Evolutionary conservation across 2,797 vertebrate genomes (phyloP).

Genomic region (Furcifer pardalis): DNA sequence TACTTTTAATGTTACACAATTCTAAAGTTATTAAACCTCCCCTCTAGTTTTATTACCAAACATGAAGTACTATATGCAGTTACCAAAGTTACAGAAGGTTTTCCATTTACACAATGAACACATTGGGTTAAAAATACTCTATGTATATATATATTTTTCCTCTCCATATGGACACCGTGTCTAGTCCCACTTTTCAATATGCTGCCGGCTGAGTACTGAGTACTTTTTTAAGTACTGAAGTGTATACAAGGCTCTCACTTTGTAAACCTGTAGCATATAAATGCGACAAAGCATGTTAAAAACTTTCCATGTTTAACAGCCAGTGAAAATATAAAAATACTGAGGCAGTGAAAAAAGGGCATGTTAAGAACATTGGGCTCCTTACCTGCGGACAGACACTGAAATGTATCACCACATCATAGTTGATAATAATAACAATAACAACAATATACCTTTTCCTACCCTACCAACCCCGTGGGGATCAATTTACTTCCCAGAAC

Average conservation of each 20-base stretch:
- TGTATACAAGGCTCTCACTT: conserved; percentile 99
- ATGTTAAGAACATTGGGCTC: conserved; percentile 82
- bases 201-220: conserved; percentile 96
- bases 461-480: conserved; percentile 52
- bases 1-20: conserved; percentile 82
- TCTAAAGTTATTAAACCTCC: conserved; percentile 78
- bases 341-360: conserved; percentile 82
- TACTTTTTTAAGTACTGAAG: conserved; percentile 99
- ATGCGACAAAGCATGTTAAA: conserved; percentile 99
- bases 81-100: conserved; percentile 84
- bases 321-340: conserved; percentile 85
- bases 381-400: conserved; percentile 82
- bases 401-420: conserved; percentile 82
- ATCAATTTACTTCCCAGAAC: conserved; percentile 50
- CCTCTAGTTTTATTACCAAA: conserved; percentile 80
- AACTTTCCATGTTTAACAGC: conserved; percentile 93
- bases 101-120: conserved; percentile 82
- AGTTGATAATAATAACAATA: conserved; percentile 61
- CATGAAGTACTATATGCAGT: conserved; percentile 77
- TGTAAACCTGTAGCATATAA: conserved; percentile 99
- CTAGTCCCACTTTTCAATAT: conserved; percentile 97
- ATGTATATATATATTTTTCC: conserved; percentile 80
- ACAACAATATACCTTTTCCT: conserved; percentile 57
- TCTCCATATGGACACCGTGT: conserved; percentile 95
- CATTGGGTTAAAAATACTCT: conserved; percentile 82